These are phyloP conservation scores for Forficula auricularia DNA, from an alignment of 1,140 invertebrate species.

Conservation along the genomic window DNA sequence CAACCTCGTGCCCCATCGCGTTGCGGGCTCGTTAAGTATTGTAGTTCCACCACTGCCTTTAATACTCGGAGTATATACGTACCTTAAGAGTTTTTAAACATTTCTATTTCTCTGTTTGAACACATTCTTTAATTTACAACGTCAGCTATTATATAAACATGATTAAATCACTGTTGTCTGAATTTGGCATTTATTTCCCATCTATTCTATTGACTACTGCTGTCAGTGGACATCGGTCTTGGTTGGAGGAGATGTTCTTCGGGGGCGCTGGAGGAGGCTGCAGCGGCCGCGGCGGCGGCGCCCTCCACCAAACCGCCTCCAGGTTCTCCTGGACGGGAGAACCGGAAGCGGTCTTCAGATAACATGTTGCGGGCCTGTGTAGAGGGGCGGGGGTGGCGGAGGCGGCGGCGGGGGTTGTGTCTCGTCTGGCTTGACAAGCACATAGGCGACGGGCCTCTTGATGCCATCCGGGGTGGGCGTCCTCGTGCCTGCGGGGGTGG, in stretches of 20 bases:
- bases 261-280: constrained; percentile 12
- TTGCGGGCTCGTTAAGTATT: too few relatives aligned
- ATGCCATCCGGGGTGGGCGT: constrained; percentile 4
- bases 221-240: constrained; percentile 1
- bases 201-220: constrained; percentile 18
- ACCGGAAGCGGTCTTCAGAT: constrained; percentile 69
- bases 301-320: constrained; percentile 1
- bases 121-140: too few relatives aligned
- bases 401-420: neutral
- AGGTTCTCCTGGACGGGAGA: constrained; percentile 40
- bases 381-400: constrained; percentile 4
- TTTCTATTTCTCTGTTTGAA: too few relatives aligned
- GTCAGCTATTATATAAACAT: too few relatives aligned
- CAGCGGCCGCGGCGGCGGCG: constrained; percentile 13
- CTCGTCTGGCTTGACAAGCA: constrained; percentile 14
- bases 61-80: too few relatives aligned
- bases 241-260: constrained; percentile 7
- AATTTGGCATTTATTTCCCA: constrained; percentile 13
- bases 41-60: too few relatives aligned
- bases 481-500: neutral
- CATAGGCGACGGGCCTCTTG: constrained; percentile 17
- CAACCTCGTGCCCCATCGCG: too few relatives aligned
- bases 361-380: constrained; percentile 37
- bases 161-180: too few relatives aligned
- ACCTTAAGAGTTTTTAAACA: too few relatives aligned